Base-by-base conservation (phyloP, 2,797 vertebrate genomes). In the Sebastes goodei region DNA sequence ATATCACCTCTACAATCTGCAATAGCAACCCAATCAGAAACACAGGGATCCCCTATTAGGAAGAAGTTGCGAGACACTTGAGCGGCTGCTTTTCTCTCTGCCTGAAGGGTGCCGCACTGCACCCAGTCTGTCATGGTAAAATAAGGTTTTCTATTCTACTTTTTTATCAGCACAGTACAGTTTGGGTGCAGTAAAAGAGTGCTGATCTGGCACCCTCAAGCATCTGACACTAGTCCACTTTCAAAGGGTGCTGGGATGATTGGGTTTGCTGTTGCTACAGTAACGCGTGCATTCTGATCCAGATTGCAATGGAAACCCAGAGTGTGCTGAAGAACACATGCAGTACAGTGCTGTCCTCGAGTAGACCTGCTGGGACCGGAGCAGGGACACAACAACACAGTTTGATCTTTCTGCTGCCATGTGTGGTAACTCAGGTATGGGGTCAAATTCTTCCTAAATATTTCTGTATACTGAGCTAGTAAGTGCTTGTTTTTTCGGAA, bases 141-240 rank as follows among this genome's bases (percentile, higher is more conserved):
- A 89, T 74, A 72, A 85, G 78, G 70, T 71, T 81, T 81, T 70
- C 83, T 60, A 33, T 81, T 90, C 81, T 82, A 63, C 81, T 86
- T 88, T 80, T 83, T 90, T 90, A 89, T 85, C 78, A 79, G 84
- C 82, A 71, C 69, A 53, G 68, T 56, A 64, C 70, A 87, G 79
- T 87, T 78, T 86, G 67, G 82, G 68, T 46, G 61, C 76, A 81
- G 74, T 81, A 55, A 81, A 86, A 78, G 71, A 88, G 61, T 86
- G 84, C 78, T 85, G 83, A 89, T 86, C 65, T 75, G 72, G 80
- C 82, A 81, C 75, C 83, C 74, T 78, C n/a, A 20, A 78, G 82
- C 62, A 69, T 57, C 82, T 76, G 70, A 76, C 75, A 46, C 71
- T 52, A 17, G 73, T 77, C 64, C 66, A 78, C 81, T 86, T 82